A percentile compares a stretch with the other conserved stretches of the same genome.
Evolutionary conservation across 2,113 vertebrate genomes (phyloP).

Genomic region (Bombycilla garrulus): DNA sequence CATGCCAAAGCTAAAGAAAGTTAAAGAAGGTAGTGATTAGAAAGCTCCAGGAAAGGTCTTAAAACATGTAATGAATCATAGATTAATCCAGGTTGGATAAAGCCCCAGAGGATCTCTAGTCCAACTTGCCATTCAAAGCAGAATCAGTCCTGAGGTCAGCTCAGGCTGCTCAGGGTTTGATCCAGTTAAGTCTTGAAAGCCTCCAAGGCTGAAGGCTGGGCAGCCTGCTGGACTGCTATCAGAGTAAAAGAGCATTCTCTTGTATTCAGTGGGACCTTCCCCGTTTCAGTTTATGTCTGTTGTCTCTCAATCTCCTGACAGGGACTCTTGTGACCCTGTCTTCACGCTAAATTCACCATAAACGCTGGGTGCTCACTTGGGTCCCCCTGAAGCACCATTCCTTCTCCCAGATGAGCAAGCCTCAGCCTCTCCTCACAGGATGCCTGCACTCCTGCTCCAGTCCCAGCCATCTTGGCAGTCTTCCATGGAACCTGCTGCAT

Average conservation of each 20-base stretch:
- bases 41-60: background rate
- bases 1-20: background rate
- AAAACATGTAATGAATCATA: background rate
- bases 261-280: background rate
- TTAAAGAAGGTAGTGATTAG: background rate
- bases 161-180: background rate
- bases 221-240: background rate
- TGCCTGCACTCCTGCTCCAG: background rate
- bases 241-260: background rate
- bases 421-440: background rate
- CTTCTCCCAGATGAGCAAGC: background rate
- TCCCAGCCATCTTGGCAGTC: background rate
- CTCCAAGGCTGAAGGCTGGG: background rate
- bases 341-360: background rate
- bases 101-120: background rate
- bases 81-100: background rate
- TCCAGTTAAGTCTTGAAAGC: background rate
- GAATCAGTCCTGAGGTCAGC: background rate
- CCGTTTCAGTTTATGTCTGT: background rate
- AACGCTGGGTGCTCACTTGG: background rate
- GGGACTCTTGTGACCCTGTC: background rate
- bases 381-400: background rate
- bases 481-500: background rate
- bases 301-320: background rate
- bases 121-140: background rate